phyloP scores from a whole-genome alignment of 2,113 vertebrate species.

The Cololabis saira region DNA sequence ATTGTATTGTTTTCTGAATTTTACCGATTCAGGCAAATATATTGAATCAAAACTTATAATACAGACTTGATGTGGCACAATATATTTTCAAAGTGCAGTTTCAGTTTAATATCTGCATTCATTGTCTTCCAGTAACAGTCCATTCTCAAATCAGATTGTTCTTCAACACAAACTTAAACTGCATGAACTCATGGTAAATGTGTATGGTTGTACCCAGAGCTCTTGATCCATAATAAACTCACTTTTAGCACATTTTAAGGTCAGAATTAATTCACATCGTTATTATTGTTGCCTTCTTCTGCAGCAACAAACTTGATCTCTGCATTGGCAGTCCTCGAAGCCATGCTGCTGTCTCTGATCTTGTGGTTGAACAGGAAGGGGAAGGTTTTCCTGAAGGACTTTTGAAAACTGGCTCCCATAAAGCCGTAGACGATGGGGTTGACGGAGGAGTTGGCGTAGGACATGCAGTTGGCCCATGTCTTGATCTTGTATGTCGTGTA shows the following conservation, averaged over 20 bases:
- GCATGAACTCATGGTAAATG: background rate
- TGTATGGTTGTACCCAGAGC: background rate
- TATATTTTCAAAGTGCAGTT: too few relatives aligned
- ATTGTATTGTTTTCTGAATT: background rate
- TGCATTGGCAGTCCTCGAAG: slow-evolving; percentile 84
- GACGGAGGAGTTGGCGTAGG: slow-evolving; percentile 86
- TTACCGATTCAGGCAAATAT: background rate
- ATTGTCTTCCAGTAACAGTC: background rate
- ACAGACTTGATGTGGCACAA: too few relatives aligned
- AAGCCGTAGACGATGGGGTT: slow-evolving; percentile 86
- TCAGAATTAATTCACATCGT: slow-evolving; percentile 61
- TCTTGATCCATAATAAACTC: background rate
- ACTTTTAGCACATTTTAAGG: background rate
- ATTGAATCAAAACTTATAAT: background rate
- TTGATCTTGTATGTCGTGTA: slow-evolving; percentile 86
- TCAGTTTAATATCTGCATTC: slow-evolving; percentile 23
- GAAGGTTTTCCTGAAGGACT: slow-evolving; percentile 86
- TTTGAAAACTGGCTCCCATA: slow-evolving; percentile 87
- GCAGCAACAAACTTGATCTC: slow-evolving; percentile 87
- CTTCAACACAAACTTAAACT: background rate
- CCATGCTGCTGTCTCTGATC: slow-evolving; percentile 82
- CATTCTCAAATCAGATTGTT: slow-evolving; percentile 4
- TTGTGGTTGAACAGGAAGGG: slow-evolving; percentile 85
- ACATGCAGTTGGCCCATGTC: slow-evolving; percentile 88
- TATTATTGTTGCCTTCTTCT: slow-evolving; percentile 77